Evolutionary conservation across 2,113 vertebrate species (phyloP).

Genomic region (Coracopsis vasa): DNA sequence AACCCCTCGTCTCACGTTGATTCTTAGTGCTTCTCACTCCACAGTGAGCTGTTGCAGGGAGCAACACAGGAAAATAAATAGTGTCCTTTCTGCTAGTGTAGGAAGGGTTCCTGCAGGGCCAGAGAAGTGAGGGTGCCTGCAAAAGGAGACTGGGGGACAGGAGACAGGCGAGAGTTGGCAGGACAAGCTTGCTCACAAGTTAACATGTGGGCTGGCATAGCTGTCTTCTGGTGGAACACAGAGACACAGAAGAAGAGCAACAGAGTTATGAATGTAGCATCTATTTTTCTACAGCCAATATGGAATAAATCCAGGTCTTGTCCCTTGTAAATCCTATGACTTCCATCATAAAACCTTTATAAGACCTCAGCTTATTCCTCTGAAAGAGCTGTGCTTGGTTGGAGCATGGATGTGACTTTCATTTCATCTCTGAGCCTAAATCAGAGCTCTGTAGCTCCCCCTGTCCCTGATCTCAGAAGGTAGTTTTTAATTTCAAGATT

Average conservation of each 20-base stretch:
- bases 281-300: background rate
- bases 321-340: background rate
- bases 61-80: background rate
- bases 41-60: background rate
- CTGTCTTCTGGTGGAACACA: background rate
- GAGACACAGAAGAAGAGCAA: background rate
- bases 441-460: background rate
- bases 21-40: background rate
- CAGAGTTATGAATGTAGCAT: background rate
- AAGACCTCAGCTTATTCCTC: background rate
- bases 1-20: background rate
- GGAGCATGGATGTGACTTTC: background rate
- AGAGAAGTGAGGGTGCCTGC: background rate
- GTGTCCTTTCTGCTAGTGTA: background rate
- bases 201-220: accelerated
- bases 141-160: background rate
- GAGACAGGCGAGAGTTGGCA: background rate
- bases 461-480: background rate
- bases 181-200: background rate
- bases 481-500: background rate
- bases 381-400: background rate
- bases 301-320: background rate
- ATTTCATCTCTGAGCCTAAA: background rate
- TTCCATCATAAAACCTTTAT: background rate
- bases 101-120: background rate